Conservation (phyloP, 2,888 invertebrate genomes). For the Drosophila dives region DNA sequence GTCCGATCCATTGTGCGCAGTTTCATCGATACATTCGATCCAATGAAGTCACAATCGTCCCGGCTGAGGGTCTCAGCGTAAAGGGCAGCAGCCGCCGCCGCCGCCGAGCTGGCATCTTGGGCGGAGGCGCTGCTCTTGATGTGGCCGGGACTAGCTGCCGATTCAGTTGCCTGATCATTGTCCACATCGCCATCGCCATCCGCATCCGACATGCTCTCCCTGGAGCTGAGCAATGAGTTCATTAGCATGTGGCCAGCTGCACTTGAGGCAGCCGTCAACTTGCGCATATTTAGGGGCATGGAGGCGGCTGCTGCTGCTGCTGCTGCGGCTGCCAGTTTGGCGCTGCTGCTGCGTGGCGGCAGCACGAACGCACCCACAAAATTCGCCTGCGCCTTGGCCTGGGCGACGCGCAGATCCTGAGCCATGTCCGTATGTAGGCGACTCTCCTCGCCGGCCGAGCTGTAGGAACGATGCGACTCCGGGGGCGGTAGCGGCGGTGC, state of each 20-base stretch:
- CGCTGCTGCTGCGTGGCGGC: slow-evolving; percentile 68
- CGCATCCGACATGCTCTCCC: slow-evolving; percentile 79
- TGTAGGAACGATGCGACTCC: slow-evolving; percentile 83
- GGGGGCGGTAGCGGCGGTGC: slow-evolving; percentile 76
- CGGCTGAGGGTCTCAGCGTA: slow-evolving; percentile 80
- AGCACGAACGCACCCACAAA: slow-evolving; percentile 80
- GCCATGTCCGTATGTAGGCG: slow-evolving; percentile 81
- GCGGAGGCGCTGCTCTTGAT: slow-evolving; percentile 73
- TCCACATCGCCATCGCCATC: slow-evolving; percentile 69
- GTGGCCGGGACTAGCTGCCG: slow-evolving; percentile 69
- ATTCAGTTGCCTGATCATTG: slow-evolving; percentile 71
- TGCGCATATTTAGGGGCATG: slow-evolving; percentile 82
- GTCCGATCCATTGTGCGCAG: slow-evolving; percentile 83
- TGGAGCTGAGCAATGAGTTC: slow-evolving; percentile 76
- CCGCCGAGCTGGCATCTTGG: slow-evolving; percentile 69
- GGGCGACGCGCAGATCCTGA: slow-evolving; percentile 82
- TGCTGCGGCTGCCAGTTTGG: slow-evolving; percentile 35
- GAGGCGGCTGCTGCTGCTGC: slow-evolving; percentile 31
- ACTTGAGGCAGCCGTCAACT: slow-evolving; percentile 63
- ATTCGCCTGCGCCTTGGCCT: slow-evolving; percentile 76
- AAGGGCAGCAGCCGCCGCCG: slow-evolving; percentile 78
- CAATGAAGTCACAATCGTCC: slow-evolving; percentile 83
- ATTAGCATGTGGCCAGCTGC: slow-evolving; percentile 81
- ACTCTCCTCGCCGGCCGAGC: slow-evolving; percentile 81
- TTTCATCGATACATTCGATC: slow-evolving; percentile 83